Evolutionary conservation across 2,888 invertebrate species (phyloP), one percentile per base, ranked within the genome.

Genomic region (Frankliniella intonsa): DNA sequence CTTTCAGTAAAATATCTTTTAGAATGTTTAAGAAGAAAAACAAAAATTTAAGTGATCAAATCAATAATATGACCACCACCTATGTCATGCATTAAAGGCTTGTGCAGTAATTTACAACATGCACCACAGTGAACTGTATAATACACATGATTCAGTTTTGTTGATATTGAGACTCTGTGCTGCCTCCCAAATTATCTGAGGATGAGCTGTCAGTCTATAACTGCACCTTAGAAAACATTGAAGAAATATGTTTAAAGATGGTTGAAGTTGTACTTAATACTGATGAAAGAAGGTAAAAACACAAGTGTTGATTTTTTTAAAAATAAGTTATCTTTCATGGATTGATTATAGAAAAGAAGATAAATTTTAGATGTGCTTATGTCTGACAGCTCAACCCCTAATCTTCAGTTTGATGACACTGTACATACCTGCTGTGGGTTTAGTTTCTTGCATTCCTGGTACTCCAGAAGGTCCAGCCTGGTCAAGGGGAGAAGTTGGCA

Each of bases 401-500:
- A 38, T 38, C 3, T 38, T 38, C 38, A 38, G 38, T 38, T 76
- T n/a, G 69, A 22, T 11, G 22, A 76, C 22, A 25, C 9, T n/a
- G 25, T 76, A 76, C n/a, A 76, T 76, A 76, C 69, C 69, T 76
- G 69, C 69, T 76, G 69, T 76, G 22, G 69, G 69, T 25, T 76
- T 76, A 10, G 25, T 10, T n/a, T 76, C 69, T 25, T 76, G 69
- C 69, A 76, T 25, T 25, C 69, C 69, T 8, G 69, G 69, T 12
- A 76, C 69, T 10, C 69, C 69, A 12, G 69, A 76, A 25, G 69
- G 69, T 76, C 69, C 69, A 5, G 69, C 69, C 25, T 76, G 69
- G 25, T 76, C 69, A 25, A 76, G 25, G 25, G 69, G 69, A 25
- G 69, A 76, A 22, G 69, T 76, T n/a, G 69, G 69, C 69, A 76